Percentiles rank a stretch among this genome's conserved stretches.
Conservation (phyloP, 1,140 invertebrate species). For the Limonius californicus region DNA sequence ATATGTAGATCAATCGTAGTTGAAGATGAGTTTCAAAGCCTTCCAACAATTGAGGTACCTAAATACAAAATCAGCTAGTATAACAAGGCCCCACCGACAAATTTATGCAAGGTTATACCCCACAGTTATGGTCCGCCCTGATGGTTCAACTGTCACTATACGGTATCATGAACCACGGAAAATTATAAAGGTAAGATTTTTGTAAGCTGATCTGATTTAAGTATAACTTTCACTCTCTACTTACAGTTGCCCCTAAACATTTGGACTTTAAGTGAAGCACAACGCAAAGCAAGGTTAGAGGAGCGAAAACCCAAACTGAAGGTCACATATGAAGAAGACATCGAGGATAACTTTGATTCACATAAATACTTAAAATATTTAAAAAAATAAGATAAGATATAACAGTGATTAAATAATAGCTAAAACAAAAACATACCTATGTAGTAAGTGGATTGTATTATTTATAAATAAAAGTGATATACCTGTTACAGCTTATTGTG, state of each 20-base stretch:
- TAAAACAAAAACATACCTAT: no score
- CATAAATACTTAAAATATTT: conserved; percentile 71
- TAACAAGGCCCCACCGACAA: conserved; percentile 42
- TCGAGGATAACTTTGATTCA: conserved; percentile 75
- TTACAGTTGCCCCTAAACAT: conserved; percentile 76
- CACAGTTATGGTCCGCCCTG: conserved; percentile 68
- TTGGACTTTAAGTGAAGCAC: conserved; percentile 61
- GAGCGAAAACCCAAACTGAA: conserved; percentile 71
- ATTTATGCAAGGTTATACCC: conserved; percentile 40
- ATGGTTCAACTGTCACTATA: conserved; percentile 81
- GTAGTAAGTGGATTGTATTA: no score
- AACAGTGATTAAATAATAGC: no score
- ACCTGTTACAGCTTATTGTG: no score
- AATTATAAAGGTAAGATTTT: conserved; percentile 69
- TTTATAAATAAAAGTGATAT: no score
- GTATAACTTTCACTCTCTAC: conserved; percentile 21
- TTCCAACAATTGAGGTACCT: conserved; percentile 32
- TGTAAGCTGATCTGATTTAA: background rate
- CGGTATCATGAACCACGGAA: conserved; percentile 77
- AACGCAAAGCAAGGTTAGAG: conserved; percentile 61
- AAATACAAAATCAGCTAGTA: conserved; percentile 41
- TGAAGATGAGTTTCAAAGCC: no score
- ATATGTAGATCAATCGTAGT: no score
- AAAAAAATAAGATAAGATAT: conserved; percentile 53
- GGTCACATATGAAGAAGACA: conserved; percentile 67